Conservation (phyloP, 2,113 vertebrate genomes). For the Sylvilagus bachmani region DNA sequence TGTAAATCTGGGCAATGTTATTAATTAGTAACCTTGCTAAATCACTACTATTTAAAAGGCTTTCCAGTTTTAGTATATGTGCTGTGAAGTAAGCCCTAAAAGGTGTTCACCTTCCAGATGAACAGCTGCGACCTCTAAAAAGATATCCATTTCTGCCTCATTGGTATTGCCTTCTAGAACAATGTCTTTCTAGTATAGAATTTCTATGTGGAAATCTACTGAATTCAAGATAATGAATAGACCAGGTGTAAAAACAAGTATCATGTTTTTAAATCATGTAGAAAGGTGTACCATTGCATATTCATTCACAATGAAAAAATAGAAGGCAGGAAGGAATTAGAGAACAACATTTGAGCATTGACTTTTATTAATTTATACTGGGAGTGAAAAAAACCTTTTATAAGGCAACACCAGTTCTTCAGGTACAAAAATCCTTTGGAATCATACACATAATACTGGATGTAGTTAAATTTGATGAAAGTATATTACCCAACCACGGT, state of each 20-base stretch:
- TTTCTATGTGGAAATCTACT: constrained; percentile 34
- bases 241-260: not conserved
- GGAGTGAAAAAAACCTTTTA: not conserved
- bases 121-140: not conserved
- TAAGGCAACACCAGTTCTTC: not conserved
- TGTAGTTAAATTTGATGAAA: not conserved
- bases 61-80: not conserved
- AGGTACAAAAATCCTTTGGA: not conserved
- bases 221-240: constrained; percentile 34
- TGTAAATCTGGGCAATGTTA: not conserved
- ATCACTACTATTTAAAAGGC: not conserved
- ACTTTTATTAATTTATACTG: constrained; percentile 3
- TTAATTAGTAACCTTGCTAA: not conserved
- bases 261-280: not conserved
- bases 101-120: not conserved
- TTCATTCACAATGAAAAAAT: not conserved
- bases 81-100: not conserved
- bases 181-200: not conserved
- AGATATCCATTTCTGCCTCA: constrained; percentile 21
- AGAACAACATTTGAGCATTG: not conserved
- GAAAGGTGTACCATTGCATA: not conserved
- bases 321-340: not conserved
- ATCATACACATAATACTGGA: not conserved
- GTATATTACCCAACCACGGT: not conserved
- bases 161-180: not conserved